A percentile compares a stretch with the other conserved stretches of the same genome.
phyloP scores from a whole-genome alignment of 2,797 vertebrate genomes.

The Dallia pectoralis region DNA sequence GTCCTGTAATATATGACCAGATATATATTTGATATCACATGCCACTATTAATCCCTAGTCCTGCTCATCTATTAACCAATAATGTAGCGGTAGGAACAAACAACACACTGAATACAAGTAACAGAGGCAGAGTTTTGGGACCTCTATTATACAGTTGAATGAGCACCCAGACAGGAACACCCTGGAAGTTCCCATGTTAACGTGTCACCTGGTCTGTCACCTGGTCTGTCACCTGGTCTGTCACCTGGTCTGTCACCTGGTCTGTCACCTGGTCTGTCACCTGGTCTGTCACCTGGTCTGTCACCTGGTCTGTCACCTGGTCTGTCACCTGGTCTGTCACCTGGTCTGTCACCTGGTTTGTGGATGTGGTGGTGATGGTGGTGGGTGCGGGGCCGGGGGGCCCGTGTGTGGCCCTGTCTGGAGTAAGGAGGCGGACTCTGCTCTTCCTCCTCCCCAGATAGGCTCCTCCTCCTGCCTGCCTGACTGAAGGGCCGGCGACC shows the following conservation, averaged over 20 bases:
- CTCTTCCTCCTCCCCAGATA: constrained; percentile 88
- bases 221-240: too few species aligned
- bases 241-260: too few species aligned
- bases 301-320: too few species aligned
- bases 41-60: background rate
- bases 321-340: too few species aligned
- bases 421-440: constrained; percentile 87
- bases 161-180: constrained; percentile 5
- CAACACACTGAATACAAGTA: background rate
- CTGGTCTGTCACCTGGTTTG: constrained; percentile 92
- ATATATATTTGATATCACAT: background rate
- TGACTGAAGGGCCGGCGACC: constrained; percentile 91
- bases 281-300: too few species aligned
- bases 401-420: constrained; percentile 76
- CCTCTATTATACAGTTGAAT: background rate
- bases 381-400: constrained; percentile 81
- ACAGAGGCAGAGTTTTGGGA: background rate
- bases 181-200: constrained; percentile 18
- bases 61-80: background rate
- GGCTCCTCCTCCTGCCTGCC: constrained; percentile 88
- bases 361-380: constrained; percentile 85
- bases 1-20: background rate
- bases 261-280: too few species aligned
- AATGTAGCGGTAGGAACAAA: background rate
- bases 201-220: constrained; percentile 89